Evolutionary conservation across 2,888 invertebrate genomes (phyloP).

Genomic region (Drymonia ruficornis): DNA sequence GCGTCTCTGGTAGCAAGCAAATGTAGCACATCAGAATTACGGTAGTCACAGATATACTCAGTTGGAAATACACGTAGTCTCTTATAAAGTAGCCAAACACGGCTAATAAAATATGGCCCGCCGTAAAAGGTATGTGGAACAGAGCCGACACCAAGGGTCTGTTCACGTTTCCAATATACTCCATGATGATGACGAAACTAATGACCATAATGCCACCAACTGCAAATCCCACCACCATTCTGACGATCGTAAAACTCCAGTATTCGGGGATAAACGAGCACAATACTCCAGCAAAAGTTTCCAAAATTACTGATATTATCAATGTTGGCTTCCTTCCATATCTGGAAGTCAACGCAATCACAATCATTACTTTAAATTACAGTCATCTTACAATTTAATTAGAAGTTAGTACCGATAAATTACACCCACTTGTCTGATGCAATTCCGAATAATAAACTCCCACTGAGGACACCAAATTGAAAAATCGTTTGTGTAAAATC

Average conservation of each 20-base stretch:
- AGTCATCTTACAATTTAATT: background rate
- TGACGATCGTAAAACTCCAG: conserved; percentile 86
- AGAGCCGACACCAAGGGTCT: conserved; percentile 83
- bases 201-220: conserved; percentile 91
- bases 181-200: conserved; percentile 85
- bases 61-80: conserved; percentile 87
- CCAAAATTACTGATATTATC: conserved; percentile 87
- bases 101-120: conserved; percentile 86
- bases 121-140: conserved; percentile 87
- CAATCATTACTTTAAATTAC: background rate
- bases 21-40: conserved; percentile 86
- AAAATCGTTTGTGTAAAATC: conserved; percentile 89
- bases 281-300: conserved; percentile 87
- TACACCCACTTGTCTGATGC: conserved; percentile 88
- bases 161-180: conserved; percentile 83
- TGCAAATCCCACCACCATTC: conserved; percentile 89
- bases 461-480: conserved; percentile 89
- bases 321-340: conserved; percentile 90
- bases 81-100: conserved; percentile 86
- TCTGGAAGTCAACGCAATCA: conserved; percentile 69
- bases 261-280: conserved; percentile 88
- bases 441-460: conserved; percentile 89
- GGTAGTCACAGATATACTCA: conserved; percentile 84
- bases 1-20: conserved; percentile 91
- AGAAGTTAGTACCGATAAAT: conserved; percentile 35